phyloP scores from a whole-genome alignment of 2,888 invertebrate genomes.

The Amiota minor region DNA sequence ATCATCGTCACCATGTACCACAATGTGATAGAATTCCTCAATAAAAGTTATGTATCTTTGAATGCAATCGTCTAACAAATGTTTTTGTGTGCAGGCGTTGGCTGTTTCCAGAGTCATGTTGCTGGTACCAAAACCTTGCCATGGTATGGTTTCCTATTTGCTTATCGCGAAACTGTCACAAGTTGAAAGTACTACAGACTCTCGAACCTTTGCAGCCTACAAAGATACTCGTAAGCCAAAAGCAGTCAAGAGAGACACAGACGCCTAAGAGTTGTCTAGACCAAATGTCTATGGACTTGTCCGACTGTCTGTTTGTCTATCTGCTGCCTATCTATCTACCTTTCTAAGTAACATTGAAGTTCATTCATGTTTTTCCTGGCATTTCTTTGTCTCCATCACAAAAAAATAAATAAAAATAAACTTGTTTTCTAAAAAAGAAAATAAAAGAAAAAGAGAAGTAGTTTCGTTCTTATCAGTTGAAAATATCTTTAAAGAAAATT shows the following conservation, averaged over 20 bases:
- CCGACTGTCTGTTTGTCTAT: neutral
- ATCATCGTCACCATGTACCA: too few species aligned
- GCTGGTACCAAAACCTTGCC: too few species aligned
- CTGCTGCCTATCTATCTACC: too few species aligned
- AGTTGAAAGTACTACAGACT: slow-evolving; percentile 7
- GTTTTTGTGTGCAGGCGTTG: too few species aligned
- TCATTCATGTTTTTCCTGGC: too few species aligned
- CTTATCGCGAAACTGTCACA: slow-evolving; percentile 28
- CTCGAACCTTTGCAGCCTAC: neutral
- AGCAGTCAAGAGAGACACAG: neutral
- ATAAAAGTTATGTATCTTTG: too few species aligned
- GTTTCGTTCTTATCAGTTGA: slow-evolving; percentile 4
- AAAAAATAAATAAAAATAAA: neutral
- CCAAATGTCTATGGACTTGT: neutral
- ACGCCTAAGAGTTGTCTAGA: slow-evolving; percentile 13
- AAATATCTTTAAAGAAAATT: slow-evolving; percentile 23
- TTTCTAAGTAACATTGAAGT: too few species aligned
- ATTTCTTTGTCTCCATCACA: too few species aligned
- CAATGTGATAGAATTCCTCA: too few species aligned
- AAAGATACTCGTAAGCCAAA: neutral
- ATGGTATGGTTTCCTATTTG: neutral
- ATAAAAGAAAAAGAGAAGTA: neutral
- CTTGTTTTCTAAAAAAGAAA: slow-evolving; percentile 12
- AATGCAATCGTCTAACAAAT: too few species aligned
- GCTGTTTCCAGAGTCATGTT: too few species aligned